Conservation (phyloP, 2,888 invertebrate species). For the Thereva nobilitata region DNA sequence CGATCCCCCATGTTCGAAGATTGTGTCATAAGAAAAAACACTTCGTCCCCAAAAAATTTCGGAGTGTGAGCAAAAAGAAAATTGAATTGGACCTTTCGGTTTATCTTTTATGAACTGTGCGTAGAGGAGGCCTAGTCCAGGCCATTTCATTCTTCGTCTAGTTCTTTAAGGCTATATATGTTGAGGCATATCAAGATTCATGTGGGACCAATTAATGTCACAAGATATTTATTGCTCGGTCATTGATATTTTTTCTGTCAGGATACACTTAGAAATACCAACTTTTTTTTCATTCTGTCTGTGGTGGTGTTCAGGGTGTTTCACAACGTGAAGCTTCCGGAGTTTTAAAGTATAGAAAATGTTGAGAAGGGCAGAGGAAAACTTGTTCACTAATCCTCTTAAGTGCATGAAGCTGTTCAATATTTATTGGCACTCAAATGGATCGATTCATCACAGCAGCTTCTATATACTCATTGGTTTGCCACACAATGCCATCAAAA, state of each 20-base stretch:
- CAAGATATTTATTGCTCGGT: slow-evolving; percentile 26
- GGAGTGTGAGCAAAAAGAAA: slow-evolving; percentile 9
- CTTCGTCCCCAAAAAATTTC: background rate
- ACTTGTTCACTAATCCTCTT: no score
- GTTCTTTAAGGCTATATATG: background rate
- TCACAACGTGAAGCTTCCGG: no score
- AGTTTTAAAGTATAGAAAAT: no score
- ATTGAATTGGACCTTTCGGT: slow-evolving; percentile 33
- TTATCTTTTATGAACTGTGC: slow-evolving; percentile 19
- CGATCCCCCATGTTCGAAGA: slow-evolving; percentile 5
- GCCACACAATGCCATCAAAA: no score
- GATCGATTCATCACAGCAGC: no score
- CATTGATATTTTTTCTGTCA: slow-evolving; percentile 6
- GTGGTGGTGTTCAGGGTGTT: no score
- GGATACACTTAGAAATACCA: no score
- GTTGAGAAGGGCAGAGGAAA: no score
- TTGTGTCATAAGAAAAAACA: slow-evolving; percentile 21
- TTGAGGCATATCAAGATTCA: slow-evolving; percentile 35
- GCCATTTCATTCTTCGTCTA: slow-evolving; percentile 25
- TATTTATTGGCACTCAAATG: no score
- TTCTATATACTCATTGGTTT: no score
- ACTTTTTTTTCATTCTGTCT: no score
- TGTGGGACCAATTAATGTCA: slow-evolving; percentile 42
- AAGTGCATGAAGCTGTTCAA: no score
- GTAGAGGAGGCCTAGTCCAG: slow-evolving; percentile 34